Percentiles rank a stretch among this genome's conserved stretches.
Conservation (phyloP, 1,140 invertebrate genomes). For the Drosophila pachea region DNA sequence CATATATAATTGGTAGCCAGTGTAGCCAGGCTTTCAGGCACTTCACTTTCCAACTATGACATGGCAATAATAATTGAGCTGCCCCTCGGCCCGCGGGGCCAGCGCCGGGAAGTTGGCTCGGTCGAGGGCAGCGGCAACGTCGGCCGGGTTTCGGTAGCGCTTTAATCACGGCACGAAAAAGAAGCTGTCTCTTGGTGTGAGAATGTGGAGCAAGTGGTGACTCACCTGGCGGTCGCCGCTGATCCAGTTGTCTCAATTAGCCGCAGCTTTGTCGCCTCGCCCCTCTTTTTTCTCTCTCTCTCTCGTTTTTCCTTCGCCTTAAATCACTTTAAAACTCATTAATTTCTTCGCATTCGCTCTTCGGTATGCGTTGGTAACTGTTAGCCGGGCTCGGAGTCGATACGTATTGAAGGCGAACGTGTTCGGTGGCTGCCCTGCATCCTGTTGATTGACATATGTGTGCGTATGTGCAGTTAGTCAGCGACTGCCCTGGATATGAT, state of each 20-base stretch:
- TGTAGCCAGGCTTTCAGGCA: constrained; percentile 37
- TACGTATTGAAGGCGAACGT: neutral
- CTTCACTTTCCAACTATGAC: constrained; percentile 78
- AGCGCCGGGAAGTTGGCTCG: neutral
- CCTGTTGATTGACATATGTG: constrained; percentile 1
- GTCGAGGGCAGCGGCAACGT: too few species aligned
- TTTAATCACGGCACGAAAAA: constrained; percentile 27
- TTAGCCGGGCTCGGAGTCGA: neutral
- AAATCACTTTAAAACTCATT: constrained; percentile 36
- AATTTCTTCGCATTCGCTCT: constrained; percentile 34
- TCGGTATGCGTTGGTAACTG: constrained; percentile 7
- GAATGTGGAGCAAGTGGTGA: constrained; percentile 62
- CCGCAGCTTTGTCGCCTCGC: constrained; percentile 59
- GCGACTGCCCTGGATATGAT: neutral
- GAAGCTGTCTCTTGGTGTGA: constrained; percentile 14
- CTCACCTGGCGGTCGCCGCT: constrained; percentile 33
- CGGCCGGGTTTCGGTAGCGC: constrained; percentile 58
- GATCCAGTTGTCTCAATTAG: constrained; percentile 66
- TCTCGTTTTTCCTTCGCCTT: constrained; percentile 28
- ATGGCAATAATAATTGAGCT: constrained; percentile 72
- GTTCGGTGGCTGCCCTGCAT: neutral
- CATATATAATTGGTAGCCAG: constrained; percentile 40
- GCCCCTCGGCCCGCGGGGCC: neutral
- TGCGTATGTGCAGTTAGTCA: neutral
- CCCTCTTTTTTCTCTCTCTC: too few species aligned